Percentiles rank a stretch among this genome's conserved stretches.
Evolutionary conservation across 2,888 invertebrate species (phyloP).

Genomic region (Caenorhabditis afra): DNA sequence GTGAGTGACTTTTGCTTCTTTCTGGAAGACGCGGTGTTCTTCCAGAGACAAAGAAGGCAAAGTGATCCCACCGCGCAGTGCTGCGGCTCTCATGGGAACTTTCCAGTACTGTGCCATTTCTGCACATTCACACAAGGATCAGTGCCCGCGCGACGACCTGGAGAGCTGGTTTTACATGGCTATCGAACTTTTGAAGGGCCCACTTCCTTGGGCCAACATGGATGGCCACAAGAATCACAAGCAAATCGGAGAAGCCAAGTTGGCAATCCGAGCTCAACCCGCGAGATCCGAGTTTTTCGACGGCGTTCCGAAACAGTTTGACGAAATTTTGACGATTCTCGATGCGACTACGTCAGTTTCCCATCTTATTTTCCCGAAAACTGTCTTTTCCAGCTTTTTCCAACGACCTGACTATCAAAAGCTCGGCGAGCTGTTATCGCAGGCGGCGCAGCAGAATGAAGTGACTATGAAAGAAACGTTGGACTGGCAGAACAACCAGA

Average conservation of each 20-base stretch:
- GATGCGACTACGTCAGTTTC: conserved; percentile 60
- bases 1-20: conserved; percentile 44
- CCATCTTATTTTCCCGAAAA: conserved; percentile 11
- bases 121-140: conserved; percentile 72
- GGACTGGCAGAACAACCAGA: conserved; percentile 70
- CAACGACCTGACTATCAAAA: conserved; percentile 70
- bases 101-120: conserved; percentile 73
- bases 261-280: conserved; percentile 49
- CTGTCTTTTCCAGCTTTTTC: too few relatives aligned
- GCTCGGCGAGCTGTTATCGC: conserved; percentile 56
- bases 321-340: conserved; percentile 67
- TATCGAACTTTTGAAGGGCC: conserved; percentile 70
- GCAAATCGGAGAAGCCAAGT: conserved; percentile 61
- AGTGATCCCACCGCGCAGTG: conserved; percentile 70
- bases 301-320: conserved; percentile 69
- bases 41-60: conserved; percentile 72
- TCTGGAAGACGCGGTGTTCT: background rate
- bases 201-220: conserved; percentile 71
- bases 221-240: conserved; percentile 69
- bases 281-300: conserved; percentile 63
- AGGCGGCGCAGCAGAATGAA: conserved; percentile 61
- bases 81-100: conserved; percentile 74
- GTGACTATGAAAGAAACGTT: conserved; percentile 67
- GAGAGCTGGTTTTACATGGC: conserved; percentile 78
- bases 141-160: conserved; percentile 74